Conservation (phyloP, 1,140 invertebrate species). For the Bombus balteatus region DNA sequence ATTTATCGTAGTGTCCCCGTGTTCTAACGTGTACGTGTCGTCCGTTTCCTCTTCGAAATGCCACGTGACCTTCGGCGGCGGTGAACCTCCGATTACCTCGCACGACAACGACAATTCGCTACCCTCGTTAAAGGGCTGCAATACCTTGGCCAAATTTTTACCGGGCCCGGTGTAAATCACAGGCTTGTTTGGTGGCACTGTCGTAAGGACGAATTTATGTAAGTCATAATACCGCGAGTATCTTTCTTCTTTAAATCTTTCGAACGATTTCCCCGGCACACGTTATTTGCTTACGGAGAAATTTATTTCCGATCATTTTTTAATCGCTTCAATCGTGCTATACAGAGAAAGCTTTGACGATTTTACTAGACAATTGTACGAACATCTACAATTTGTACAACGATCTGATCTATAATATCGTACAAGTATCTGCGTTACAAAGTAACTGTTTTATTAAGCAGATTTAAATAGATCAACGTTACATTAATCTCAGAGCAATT, state of each 20-base stretch:
- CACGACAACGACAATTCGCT: constrained; percentile 86
- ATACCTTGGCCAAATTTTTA: constrained; percentile 86
- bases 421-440: too few relatives aligned
- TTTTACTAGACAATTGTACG: neutral
- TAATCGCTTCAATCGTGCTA: neutral
- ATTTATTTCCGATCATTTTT: neutral
- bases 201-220: constrained; percentile 36
- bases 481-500: too few relatives aligned
- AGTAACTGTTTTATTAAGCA: too few relatives aligned
- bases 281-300: neutral
- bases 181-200: constrained; percentile 92
- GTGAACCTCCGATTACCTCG: constrained; percentile 85
- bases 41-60: constrained; percentile 74
- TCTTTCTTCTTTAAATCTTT: neutral
- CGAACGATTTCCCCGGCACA: neutral
- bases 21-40: constrained; percentile 64
- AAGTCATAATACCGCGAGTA: neutral
- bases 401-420: too few relatives aligned
- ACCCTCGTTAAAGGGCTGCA: constrained; percentile 91
- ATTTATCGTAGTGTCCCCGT: constrained; percentile 74
- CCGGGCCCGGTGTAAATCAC: constrained; percentile 90
- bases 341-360: neutral
- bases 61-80: constrained; percentile 79
- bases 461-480: too few relatives aligned
- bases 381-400: neutral